Evolutionary conservation across 2,797 vertebrate species (phyloP), one percentile per base, ranked within the genome.

Genomic region (Argya squamiceps): DNA sequence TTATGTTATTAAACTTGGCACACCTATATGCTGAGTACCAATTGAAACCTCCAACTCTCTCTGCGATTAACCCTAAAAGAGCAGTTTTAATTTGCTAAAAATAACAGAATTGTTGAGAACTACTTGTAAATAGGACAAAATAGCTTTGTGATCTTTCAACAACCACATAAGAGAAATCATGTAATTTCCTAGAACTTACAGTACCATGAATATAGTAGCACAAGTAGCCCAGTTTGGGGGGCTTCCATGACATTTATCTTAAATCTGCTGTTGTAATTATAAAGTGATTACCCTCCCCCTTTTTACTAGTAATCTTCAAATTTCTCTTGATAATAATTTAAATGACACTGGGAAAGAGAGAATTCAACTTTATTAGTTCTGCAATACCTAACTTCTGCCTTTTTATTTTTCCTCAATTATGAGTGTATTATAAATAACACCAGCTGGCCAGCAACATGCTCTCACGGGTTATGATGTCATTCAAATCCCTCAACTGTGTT

Each of bases 381-480:
- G 89, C 89, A 92, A 93, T 96, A 78, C 76, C 88, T 93, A 96
- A 95, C 60, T 95, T 88, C 64, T 96, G 93, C 88, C 55, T 95
- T 89, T 94, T 92, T 90, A 81, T 89, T 96, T 91, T 93, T 93
- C 84, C 87, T 97, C 94, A 95, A 95, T 89, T 97, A 96, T 97
- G 95, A 97, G 95, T 92, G 94, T 97, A 96, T 97, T 97, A 96
- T 97, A 98, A 98, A 98, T 97, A 98, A 98, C 94, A 98, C 95
- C 97, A 98, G 97, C 97, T 98, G 98, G 97, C 96, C 96, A 96
- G 96, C 95, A 97, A 91, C 95, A 96, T 97, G 95, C 96, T 97
- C 97, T 98, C 97, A 95, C 95, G 97, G 96, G 96, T 97, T 98
- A 98, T 98, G 98, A 98, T 98, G 98, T 98, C 97, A 98, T 98